Evolutionary conservation across 2,888 invertebrate genomes (phyloP), one percentile per base, ranked within the genome.

Genomic region (Hirtodrosophila trivittata): DNA sequence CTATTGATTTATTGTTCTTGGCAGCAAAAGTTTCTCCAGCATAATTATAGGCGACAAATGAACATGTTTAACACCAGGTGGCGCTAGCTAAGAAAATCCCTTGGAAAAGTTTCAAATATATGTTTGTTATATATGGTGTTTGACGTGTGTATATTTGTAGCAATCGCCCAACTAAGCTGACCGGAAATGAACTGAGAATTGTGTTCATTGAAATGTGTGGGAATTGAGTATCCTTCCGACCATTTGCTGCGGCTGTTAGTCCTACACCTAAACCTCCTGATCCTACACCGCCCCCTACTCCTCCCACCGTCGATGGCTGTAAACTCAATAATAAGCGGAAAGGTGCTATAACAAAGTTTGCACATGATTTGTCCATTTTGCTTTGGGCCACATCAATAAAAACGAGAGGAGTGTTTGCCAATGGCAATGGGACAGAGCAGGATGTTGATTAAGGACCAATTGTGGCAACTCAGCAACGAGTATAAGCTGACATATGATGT

Each of bases 361-460:
- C 59, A 64, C 64, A 57, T 55, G 63, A 58, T 68, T 68, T 51
- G 50, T 8, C 39, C 43, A 52, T 52, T 51, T 46, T 12, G 47
- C 45, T 21, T 18, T 13, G 13, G 50, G 50, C 26, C 68, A 38
- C 28, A 43, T 33, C 13, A 18, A 68, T 60, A 33, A 62, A 66
- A 66, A 47, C 39, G 47, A 14, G 4, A 3, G n/a, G 1, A 6
- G n/a, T 2, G 13, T 12, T 10, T 10, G 6, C 9, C 16, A 38
- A 26, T 9, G 12, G 10, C 10, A 6, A 8, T 28, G 26, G 14
- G 9, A 14, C 58, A 21, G 32, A 49, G 46, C 75, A 52, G 67
- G 57, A 73, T 69, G 68, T 59, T 81, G 74, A 77, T 80, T 80
- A 73, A 59, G 70, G 45, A 65, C 55, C 68, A 72, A 72, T 68